Evolutionary conservation across 1,140 invertebrate genomes (phyloP), one percentile per base, ranked within the genome.

Genomic region (Macrobrachium rosenbergii): DNA sequence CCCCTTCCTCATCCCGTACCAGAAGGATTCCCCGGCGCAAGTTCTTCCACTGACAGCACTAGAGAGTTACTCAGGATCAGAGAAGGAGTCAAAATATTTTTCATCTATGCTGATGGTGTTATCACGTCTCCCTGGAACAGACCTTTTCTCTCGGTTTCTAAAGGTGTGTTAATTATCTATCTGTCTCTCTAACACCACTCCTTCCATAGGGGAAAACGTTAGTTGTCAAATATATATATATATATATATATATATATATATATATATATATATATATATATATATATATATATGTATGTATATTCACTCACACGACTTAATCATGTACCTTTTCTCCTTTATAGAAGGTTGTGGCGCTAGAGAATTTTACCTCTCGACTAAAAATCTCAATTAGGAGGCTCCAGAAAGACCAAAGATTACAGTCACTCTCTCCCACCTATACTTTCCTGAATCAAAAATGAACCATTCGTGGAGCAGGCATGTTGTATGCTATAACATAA

Each of bases 21-120:
- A 0, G 67, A 14, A 23, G 69, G 12, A 11, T 43, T 43, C 21
- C 69, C 69, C 69, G 11, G 69, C 21, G 14, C 21, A 14, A 23
- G n/a, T 43, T 43, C 6, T n/a, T 17, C 23, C 21, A 14, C 14
- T 6, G 21, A 14, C 78, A 69, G 0, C 37, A 52, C 23, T 52
- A 76, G 83, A 17, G 52, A 85, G 62, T 8, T 85, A 21, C 75
- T 85, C 16, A 77, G 59, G 43, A 82, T 87, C 59, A 52, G 59
- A 19, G 85, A 87, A 60, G 85, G 85, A 16, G 85, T 87, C 37
- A 87, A 87, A 52, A 81, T 87, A n/a, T 87, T 76, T 19, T 87
- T 87, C 78, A 87, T 87, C 43, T 58, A 87, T 37, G 63, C 52
- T 17, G 85, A 87, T 52, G 78, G 85, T 23, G 69, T 87, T 23